Evolutionary conservation across 2,888 invertebrate species (phyloP), one percentile per base, ranked within the genome.

Genomic region (Zootermopsis nevadensis): DNA sequence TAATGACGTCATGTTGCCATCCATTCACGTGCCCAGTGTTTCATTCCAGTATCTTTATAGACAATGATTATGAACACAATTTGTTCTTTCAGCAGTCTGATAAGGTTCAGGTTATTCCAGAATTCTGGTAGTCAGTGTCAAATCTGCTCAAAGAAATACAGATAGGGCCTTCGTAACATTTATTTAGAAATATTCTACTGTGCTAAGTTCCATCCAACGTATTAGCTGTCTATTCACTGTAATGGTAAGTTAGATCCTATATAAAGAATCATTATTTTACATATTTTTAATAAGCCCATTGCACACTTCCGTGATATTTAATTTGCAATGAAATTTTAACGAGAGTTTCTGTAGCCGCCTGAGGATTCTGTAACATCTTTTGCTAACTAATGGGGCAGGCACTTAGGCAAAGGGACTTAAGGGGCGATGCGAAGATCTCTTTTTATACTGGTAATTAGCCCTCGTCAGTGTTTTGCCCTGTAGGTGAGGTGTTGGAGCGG

Each of bases 311-410:
- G 42, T 74, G 24, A 38, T 38, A 74, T 35, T 66, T 79, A 60
- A 79, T 79, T 79, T 33, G 38, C 66, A 79, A 79, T 66, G 35
- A 79, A 79, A 38, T 27, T 30, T 31, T 53, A 77, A 77, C 53
- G 31, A 74, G 33, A 30, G 74, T 74, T 38, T 74, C 38, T 38
- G 38, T 42, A 74, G 74, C 74, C 30, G 69, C 22, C 69, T 69
- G 69, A 69, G 27, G 69, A 69, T 38, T 38, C 74, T 74, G 42
- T 33, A 74, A 38, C 38, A 74, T 74, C 33, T n/a, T 38, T 1
- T 38, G 74, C 74, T 74, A 74, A 74, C 74, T 74, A 74, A 74
- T 74, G 38, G 38, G 74, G 22, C 35, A 74, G 74, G 24, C 74
- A 38, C 38, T 74, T 74, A 74, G n/a, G 33, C 42, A 74, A 74